Evolutionary conservation across 2,797 vertebrate genomes (phyloP).

Genomic region (Brotogeris chrysoptera): DNA sequence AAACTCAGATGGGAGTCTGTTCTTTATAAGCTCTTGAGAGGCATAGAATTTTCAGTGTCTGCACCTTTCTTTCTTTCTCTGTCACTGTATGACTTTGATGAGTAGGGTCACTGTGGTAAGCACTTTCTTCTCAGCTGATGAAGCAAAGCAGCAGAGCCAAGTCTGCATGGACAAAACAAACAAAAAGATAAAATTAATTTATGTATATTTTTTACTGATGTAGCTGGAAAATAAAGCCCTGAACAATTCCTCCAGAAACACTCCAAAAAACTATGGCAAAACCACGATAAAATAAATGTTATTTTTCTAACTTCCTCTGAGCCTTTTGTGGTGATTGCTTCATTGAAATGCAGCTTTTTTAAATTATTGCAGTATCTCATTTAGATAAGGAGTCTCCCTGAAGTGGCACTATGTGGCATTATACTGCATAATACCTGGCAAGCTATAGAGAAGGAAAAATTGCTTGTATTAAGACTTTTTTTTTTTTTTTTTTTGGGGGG

Average conservation of each 20-base stretch:
- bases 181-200: background rate
- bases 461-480: background rate
- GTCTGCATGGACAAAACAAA: background rate
- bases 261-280: background rate
- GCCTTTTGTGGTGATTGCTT: background rate
- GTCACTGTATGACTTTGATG: rapidly evolving
- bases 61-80: background rate
- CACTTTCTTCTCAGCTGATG: background rate
- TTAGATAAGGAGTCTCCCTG: background rate
- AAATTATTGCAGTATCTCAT: background rate
- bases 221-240: background rate
- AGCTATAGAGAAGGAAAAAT: background rate
- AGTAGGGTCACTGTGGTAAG: background rate
- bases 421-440: background rate
- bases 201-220: background rate
- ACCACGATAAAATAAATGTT: background rate
- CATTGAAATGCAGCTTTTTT: background rate
- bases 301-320: background rate
- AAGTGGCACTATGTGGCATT: background rate
- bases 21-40: background rate
- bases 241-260: background rate
- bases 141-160: background rate
- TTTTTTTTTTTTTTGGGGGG: background rate
- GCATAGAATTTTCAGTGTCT: background rate
- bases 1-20: background rate